phyloP scores from a whole-genome alignment of 2,888 invertebrate genomes.

The Pterobdella sp. region DNA sequence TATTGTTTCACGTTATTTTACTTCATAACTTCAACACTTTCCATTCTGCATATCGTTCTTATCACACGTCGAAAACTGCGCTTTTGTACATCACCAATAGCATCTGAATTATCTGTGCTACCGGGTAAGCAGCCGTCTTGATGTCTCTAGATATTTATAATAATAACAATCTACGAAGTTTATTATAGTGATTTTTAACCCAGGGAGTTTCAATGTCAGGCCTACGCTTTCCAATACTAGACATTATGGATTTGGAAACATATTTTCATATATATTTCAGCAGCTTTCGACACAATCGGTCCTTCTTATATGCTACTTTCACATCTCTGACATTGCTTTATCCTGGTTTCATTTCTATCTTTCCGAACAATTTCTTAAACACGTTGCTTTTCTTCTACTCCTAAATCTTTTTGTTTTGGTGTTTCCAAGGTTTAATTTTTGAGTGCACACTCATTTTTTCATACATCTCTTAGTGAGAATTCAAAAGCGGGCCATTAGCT shows the following conservation, averaged over 20 bases:
- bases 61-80: background rate
- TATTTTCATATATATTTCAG: too few relatives aligned
- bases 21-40: background rate
- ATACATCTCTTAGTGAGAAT: background rate
- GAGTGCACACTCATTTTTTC: background rate
- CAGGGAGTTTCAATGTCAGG: too few relatives aligned
- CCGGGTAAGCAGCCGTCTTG: background rate
- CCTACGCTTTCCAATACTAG: too few relatives aligned
- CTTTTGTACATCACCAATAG: background rate
- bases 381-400: background rate
- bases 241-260: too few relatives aligned
- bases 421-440: background rate
- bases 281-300: too few relatives aligned
- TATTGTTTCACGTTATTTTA: background rate
- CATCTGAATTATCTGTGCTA: background rate
- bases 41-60: background rate
- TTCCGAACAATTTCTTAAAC: background rate
- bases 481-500: too few relatives aligned
- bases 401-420: too few relatives aligned
- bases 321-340: background rate
- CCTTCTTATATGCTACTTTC: background rate
- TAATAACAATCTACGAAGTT: background rate
- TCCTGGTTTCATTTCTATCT: background rate
- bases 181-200: background rate
- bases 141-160: background rate